Base-by-base conservation (phyloP, 2,888 invertebrate genomes). In the Diarsia brunnea region DNA sequence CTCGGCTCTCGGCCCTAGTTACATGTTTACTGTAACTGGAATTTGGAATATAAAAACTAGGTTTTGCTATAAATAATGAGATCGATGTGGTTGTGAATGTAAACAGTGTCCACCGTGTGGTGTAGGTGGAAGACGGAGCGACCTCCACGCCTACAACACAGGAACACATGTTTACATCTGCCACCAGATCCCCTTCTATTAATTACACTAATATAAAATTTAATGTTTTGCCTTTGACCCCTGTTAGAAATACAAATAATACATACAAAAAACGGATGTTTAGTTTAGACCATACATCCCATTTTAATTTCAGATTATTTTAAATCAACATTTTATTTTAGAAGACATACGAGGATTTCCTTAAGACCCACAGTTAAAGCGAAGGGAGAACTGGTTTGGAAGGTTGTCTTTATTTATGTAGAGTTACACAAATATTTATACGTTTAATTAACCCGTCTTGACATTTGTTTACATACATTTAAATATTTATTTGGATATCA, bases 151-250 rank as follows among this genome's bases (percentile, higher is more conserved):
- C 95, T 92, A 94, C 94, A 84, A 73, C 84, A 88, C 91, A 91
- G 92, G 92, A 94, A 95, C 95, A 95, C 91, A 94, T 96, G 95
- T 95, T 95, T 94, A 93, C 90, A 89, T 93, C 89, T 90, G 89
- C 90, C 86, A 91, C 88, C 90, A 90, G 90, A 92, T 90, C 87
- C 90, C 90, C 87, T 88, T 87, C 80, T 90, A 86, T 90, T 91
- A 89, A 90, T 91, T 87, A 89, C 87, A 85, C 83, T 80, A 75
- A 85, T 83, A 82, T 84, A 81, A 61, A 74, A 78, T 85, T 78
- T 86, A 69, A 82, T 74, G 77, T 45, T 81, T 81, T 74, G 66
- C 67, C 66, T 81, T 84, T 72, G 81, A 80, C 78, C 82, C 68
- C 21, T 65, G 67, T 49, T 64, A 73, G 16, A 81, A 76, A 84